These are phyloP conservation scores for Hydrochoerus hydrochaeris DNA, from an alignment of 2,113 vertebrate genomes.

Conservation along the genomic window DNA sequence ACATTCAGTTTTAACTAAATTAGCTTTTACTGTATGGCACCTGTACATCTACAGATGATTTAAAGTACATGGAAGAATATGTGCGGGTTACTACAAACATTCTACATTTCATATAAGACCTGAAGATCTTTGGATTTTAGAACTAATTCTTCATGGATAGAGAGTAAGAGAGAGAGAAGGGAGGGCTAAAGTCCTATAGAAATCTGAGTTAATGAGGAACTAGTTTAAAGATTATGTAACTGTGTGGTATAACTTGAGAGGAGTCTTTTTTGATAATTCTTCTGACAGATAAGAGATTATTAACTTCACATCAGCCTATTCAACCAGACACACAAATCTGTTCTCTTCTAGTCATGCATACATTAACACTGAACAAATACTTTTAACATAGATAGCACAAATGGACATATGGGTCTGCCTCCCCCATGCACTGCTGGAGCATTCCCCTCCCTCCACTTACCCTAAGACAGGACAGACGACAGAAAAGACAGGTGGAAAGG, in stretches of 20 bases:
- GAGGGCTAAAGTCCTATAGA: background rate
- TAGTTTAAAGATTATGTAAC: background rate
- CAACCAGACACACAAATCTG: background rate
- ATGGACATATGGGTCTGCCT: background rate
- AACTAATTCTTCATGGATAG: background rate
- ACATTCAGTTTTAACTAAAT: background rate
- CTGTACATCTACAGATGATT: background rate
- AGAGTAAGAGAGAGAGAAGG: background rate
- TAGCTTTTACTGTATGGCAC: background rate
- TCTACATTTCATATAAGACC: background rate
- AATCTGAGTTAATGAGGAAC: background rate
- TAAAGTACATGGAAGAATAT: background rate
- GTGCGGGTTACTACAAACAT: background rate
- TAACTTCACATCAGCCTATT: background rate
- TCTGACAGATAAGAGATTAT: background rate
- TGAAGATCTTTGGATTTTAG: background rate
- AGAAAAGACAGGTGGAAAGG: background rate
- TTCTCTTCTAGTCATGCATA: background rate
- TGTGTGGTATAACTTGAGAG: background rate
- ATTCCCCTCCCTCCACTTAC: background rate
- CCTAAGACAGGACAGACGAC: background rate
- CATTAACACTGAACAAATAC: background rate
- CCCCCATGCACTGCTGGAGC: background rate
- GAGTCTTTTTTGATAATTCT: background rate
- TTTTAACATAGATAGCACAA: background rate